phyloP scores from a whole-genome alignment of 2,888 invertebrate species.

The Bursaphelenchus okinawaensis region DNA sequence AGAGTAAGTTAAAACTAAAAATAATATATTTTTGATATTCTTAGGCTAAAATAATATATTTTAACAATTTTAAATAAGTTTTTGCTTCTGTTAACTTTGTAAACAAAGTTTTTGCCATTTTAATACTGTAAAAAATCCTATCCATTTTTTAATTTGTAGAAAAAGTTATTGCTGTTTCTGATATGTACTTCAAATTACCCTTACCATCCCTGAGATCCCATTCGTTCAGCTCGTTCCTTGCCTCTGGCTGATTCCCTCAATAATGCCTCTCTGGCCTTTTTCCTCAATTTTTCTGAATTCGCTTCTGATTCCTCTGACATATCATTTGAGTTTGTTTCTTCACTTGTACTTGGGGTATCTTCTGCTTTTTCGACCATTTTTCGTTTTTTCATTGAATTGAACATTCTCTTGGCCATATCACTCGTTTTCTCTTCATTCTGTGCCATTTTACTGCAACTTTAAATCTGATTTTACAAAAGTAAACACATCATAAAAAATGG shows the following conservation, averaged over 20 bases:
- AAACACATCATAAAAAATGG: no score
- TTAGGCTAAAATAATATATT: no score
- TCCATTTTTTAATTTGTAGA: no score
- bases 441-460: no score
- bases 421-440: background rate
- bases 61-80: no score
- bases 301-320: background rate
- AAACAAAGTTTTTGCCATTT: no score
- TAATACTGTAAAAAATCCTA: no score
- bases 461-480: no score
- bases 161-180: background rate
- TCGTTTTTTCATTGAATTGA: background rate
- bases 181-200: slow-evolving; percentile 3
- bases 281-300: slow-evolving; percentile 12
- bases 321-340: background rate
- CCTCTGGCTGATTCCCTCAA: slow-evolving; percentile 36
- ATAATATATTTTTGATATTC: no score
- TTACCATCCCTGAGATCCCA: slow-evolving; percentile 42
- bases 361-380: background rate
- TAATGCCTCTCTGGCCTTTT: slow-evolving; percentile 31
- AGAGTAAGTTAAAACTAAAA: no score
- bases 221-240: slow-evolving; percentile 29
- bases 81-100: no score
- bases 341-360: background rate
- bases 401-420: background rate